These are phyloP conservation scores for Pyrochroa serraticornis DNA, from an alignment of 2,888 invertebrate genomes.

Conservation along the genomic window DNA sequence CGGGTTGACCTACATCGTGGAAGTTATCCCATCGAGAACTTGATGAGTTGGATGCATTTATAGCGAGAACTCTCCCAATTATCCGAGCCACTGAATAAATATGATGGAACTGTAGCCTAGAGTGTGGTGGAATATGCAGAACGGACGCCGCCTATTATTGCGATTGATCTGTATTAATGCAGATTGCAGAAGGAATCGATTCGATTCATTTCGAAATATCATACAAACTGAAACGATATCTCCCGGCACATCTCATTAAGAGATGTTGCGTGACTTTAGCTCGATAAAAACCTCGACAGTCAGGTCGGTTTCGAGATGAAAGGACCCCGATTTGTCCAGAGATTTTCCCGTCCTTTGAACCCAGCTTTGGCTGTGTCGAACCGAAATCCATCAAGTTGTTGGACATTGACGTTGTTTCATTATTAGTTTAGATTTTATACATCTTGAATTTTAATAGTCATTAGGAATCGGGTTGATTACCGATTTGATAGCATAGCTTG, in stretches of 20 bases:
- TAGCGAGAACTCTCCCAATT: slow-evolving; percentile 8
- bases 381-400: too few relatives aligned
- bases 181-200: slow-evolving; percentile 21
- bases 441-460: too few relatives aligned
- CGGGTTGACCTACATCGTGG: too few relatives aligned
- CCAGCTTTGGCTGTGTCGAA: too few relatives aligned
- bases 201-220: slow-evolving; percentile 38
- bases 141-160: slow-evolving; percentile 21
- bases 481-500: slow-evolving; percentile 11
- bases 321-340: slow-evolving; percentile 15
- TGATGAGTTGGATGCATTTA: slow-evolving; percentile 3
- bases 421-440: too few relatives aligned
- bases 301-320: slow-evolving; percentile 9
- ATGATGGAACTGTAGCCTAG: neutral
- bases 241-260: slow-evolving; percentile 41
- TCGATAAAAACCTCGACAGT: slow-evolving; percentile 32
- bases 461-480: slow-evolving; percentile 17
- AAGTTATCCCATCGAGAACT: neutral
- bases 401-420: too few relatives aligned
- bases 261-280: slow-evolving; percentile 37
- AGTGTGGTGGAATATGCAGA: slow-evolving; percentile 10
- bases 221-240: slow-evolving; percentile 37
- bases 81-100: slow-evolving; percentile 19
- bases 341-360: neutral
- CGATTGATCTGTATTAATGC: slow-evolving; percentile 30